Conservation (phyloP, 2,113 vertebrate genomes). For the Suricata suricatta region DNA sequence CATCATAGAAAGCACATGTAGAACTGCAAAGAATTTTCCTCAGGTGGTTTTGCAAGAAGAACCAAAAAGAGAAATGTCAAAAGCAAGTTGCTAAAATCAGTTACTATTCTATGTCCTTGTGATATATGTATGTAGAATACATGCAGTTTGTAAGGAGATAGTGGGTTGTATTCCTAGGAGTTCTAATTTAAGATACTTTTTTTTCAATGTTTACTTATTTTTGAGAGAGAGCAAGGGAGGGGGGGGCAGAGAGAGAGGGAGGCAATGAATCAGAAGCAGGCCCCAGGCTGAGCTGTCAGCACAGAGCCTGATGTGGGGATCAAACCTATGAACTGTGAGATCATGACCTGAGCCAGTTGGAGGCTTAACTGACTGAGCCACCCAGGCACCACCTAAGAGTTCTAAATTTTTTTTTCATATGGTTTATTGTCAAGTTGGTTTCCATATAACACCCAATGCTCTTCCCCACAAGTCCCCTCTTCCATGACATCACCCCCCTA, state of each 20-base stretch:
- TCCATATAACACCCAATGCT: no score
- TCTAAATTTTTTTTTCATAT: not conserved
- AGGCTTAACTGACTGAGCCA: no score
- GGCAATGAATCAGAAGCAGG: no score
- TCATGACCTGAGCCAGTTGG: no score
- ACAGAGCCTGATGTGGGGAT: no score
- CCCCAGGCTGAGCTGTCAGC: no score
- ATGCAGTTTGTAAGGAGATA: not conserved
- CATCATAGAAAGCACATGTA: not conserved
- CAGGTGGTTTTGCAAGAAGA: not conserved
- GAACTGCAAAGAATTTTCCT: not conserved
- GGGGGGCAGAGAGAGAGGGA: no score
- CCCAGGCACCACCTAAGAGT: not conserved
- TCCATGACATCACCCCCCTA: not conserved
- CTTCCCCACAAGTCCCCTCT: no score
- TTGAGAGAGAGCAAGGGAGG: no score
- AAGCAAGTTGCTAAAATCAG: not conserved
- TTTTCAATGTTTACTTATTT: no score
- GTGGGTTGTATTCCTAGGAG: not conserved
- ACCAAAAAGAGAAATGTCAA: not conserved
- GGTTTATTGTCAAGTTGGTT: no score
- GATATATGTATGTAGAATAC: not conserved
- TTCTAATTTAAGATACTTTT: not conserved
- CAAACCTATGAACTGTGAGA: no score
- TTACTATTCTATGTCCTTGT: not conserved